These are phyloP conservation scores for Tolypeutes matacus DNA, from an alignment of 2,797 vertebrate species.

Conservation along the genomic window DNA sequence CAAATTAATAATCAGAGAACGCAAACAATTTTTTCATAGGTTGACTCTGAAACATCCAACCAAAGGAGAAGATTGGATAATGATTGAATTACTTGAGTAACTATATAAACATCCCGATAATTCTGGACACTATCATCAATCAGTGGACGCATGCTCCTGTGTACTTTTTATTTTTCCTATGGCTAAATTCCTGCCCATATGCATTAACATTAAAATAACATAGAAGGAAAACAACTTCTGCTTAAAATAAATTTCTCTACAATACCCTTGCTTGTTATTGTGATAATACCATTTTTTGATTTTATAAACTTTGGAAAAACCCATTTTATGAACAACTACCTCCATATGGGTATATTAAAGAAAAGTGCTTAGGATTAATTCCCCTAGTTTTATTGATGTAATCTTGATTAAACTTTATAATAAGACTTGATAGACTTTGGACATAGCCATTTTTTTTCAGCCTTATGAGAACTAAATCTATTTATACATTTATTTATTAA, in stretches of 20 bases:
- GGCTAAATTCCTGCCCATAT: neutral
- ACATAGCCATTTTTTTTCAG: neutral
- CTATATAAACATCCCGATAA: neutral
- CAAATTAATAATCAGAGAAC: neutral
- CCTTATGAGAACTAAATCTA: neutral
- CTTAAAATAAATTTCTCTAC: neutral
- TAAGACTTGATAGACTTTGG: neutral
- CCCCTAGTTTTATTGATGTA: neutral
- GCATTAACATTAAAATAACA: neutral
- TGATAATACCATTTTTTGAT: neutral
- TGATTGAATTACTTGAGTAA: neutral
- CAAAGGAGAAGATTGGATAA: neutral
- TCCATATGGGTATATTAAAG: neutral
- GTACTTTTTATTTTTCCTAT: neutral
- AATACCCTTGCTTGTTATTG: neutral
- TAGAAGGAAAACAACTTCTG: neutral
- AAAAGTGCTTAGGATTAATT: neutral
- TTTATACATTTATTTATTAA: neutral
- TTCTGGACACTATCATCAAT: neutral
- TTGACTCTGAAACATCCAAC: neutral
- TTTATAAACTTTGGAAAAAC: neutral
- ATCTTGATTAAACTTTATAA: neutral
- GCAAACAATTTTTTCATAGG: neutral
- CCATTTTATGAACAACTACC: neutral
- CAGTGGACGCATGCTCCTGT: neutral